Percentiles rank a stretch among this genome's conserved stretches.
These are phyloP conservation scores for Hippocampus zosterae DNA, from an alignment of 2,113 vertebrate species.

Conservation along the genomic window DNA sequence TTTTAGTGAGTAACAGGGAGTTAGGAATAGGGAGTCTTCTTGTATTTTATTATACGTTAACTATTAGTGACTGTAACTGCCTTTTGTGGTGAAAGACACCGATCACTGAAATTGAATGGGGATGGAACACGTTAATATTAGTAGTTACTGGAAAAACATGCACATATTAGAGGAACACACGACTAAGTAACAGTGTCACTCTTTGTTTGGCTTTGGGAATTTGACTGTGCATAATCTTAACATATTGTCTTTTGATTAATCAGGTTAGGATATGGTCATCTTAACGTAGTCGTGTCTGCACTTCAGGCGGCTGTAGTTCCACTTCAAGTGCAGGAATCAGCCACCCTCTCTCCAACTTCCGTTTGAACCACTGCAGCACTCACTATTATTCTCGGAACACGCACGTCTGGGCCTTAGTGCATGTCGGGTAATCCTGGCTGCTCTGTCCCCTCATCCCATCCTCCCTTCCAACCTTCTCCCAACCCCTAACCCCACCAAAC, in stretches of 20 bases:
- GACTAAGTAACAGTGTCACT: neutral
- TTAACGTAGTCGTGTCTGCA: constrained; percentile 45
- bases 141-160: too few species aligned
- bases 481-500: constrained; percentile 38
- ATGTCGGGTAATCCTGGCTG: constrained; percentile 79
- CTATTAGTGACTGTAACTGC: too few species aligned
- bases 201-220: constrained; percentile 1
- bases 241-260: neutral
- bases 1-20: too few species aligned
- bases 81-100: too few species aligned
- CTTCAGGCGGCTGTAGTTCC: constrained; percentile 35
- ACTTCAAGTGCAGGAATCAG: constrained; percentile 38
- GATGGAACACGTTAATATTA: too few species aligned
- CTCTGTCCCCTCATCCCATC: constrained; percentile 69
- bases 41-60: too few species aligned
- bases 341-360: constrained; percentile 24
- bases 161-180: too few species aligned
- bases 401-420: constrained; percentile 52
- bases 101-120: too few species aligned
- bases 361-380: constrained; percentile 42
- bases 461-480: constrained; percentile 45
- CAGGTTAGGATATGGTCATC: constrained; percentile 16
- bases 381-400: constrained; percentile 44
- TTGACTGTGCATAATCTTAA: constrained; percentile 9
- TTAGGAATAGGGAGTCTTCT: too few species aligned